Conservation (phyloP, 2,797 vertebrate genomes). For the Centroberyx gerrardi region DNA sequence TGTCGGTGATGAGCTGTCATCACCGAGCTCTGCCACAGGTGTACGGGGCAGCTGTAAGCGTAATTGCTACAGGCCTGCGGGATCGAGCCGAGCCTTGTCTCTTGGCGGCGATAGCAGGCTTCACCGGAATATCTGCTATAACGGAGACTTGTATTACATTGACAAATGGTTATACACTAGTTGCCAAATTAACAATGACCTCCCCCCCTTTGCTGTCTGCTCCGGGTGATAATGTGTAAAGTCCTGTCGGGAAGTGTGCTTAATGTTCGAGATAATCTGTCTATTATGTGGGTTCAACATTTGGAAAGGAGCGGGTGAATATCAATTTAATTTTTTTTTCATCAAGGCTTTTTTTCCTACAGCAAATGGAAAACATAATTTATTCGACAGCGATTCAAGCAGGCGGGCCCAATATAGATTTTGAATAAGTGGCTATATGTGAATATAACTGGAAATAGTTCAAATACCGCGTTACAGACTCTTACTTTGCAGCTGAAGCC, state of each 20-base stretch:
- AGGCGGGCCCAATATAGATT: constrained; percentile 56
- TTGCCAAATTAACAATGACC: constrained; percentile 73
- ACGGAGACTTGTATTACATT: constrained; percentile 56
- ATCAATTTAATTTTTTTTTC: constrained; percentile 57
- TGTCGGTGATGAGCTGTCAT: constrained; percentile 60
- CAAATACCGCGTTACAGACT: constrained; percentile 22
- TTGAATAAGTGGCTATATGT: constrained; percentile 39
- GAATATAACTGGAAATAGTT: constrained; percentile 50
- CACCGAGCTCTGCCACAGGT: constrained; percentile 50
- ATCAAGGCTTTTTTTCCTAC: constrained; percentile 18
- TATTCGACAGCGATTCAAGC: constrained; percentile 57
- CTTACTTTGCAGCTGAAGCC: constrained; percentile 42
- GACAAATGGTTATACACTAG: constrained; percentile 69
- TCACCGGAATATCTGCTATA: constrained; percentile 41
- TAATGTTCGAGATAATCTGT: constrained; percentile 71
- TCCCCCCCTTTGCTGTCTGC: constrained; percentile 53
- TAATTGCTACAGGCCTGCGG: constrained; percentile 65
- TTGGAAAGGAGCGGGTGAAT: constrained; percentile 37
- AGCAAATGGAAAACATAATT: constrained; percentile 55
- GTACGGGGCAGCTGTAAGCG: constrained; percentile 59
- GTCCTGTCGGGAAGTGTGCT: constrained; percentile 63
- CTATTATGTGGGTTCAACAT: constrained; percentile 59
- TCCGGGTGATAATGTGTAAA: constrained; percentile 64
- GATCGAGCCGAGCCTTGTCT: constrained; percentile 50
- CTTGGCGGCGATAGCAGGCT: constrained; percentile 43